Evolutionary conservation across 2,797 vertebrate species (phyloP), one percentile per base, ranked within the genome.

Genomic region (Hylomyscus alleni): DNA sequence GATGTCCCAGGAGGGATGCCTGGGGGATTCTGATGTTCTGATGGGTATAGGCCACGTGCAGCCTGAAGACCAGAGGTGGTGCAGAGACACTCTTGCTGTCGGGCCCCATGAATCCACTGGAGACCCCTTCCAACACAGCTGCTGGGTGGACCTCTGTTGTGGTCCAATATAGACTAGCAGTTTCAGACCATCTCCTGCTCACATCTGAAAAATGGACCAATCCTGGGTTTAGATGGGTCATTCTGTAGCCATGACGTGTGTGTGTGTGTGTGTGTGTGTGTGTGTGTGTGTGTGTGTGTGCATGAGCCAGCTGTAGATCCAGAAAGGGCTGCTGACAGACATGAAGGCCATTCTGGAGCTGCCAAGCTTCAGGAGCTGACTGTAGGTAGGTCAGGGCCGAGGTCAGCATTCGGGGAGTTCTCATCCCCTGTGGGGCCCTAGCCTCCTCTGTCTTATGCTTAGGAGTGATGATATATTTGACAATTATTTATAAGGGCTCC

Each of bases 401-500:
- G 90, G 93, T 77, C 88, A 75, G 80, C 29, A 65, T 58, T 58
- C n/a, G 12, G 67, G 67, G 44, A 24, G 47, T 11, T 22, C 60
- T 2, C 31, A 50, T 44, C 3, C 83, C 44, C 15, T 65, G 11
- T 5, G 2, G 56, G 77, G 12, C 29, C n/a, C 44, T 13, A 24
- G 52, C 78, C 76, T 80, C 54, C 76, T 84, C 54, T 62, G 58
- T 29, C 62, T 90, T 40, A 14, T 17, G 58, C 52, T 91, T 40
- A 75, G 81, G 20, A 4, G 34, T 90, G 60, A 60, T 17, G 34
- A 72, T 82, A 5, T 20, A 90, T 86, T 85, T 89, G 89, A 60
- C 67, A 72, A 40, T 67, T 58, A 22, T 84, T 96, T 95, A 83
- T 60, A 90, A 95, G 80, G 54, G 95, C 62, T 95, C n/a, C 82